These are phyloP conservation scores for Aphidoletes aphidimyza DNA, from an alignment of 2,888 invertebrate genomes.

Conservation along the genomic window DNA sequence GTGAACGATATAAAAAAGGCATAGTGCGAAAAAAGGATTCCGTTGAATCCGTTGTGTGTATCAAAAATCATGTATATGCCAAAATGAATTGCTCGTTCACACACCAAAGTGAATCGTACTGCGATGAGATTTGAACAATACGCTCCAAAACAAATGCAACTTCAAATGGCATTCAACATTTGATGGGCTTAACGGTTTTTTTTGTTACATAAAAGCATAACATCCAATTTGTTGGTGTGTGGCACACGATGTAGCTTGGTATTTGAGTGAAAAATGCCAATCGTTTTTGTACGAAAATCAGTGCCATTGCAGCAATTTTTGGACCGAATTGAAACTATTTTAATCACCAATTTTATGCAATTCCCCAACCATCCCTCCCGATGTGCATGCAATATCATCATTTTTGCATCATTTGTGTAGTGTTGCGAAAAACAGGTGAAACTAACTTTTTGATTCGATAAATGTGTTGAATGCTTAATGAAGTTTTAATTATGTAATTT, in stretches of 20 bases:
- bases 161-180: background rate
- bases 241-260: background rate
- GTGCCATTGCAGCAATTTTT: slow-evolving; percentile 11
- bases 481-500: slow-evolving; percentile 15
- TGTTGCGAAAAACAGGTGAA: background rate
- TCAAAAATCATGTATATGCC: slow-evolving; percentile 7
- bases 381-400: background rate
- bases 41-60: background rate
- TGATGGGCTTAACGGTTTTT: background rate
- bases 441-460: background rate
- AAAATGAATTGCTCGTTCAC: background rate
- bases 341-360: slow-evolving; percentile 37
- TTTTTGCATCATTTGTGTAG: background rate
- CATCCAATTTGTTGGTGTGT: slow-evolving; percentile 26
- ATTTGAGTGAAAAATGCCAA: background rate
- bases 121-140: no score
- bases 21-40: background rate
- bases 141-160: background rate
- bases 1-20: background rate
- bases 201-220: no score
- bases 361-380: no score
- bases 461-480: slow-evolving; percentile 31
- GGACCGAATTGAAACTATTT: background rate
- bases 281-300: background rate
- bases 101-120: background rate